Percentiles rank a stretch among this genome's conserved stretches.
These are phyloP conservation scores for Sebastes matsubarae DNA, from an alignment of 2,797 vertebrate species.

Conservation along the genomic window DNA sequence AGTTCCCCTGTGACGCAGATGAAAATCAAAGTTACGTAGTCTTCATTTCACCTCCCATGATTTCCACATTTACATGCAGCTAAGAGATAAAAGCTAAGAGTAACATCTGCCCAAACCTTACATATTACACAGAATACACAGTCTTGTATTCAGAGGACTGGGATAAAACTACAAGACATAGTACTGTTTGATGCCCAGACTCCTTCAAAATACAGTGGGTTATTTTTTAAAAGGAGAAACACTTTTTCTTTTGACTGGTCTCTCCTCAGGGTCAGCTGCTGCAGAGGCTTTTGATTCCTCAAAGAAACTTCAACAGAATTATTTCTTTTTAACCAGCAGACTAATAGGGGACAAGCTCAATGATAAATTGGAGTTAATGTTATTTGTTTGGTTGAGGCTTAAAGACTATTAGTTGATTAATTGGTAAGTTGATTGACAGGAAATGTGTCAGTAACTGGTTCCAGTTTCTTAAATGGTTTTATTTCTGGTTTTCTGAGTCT, in stretches of 20 bases:
- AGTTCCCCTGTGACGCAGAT: neutral
- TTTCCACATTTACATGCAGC: neutral
- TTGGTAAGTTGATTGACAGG: neutral
- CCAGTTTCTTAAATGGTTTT: neutral
- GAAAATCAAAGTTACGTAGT: neutral
- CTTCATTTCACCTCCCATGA: neutral
- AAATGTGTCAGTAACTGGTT: neutral
- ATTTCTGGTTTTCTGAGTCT: neutral
- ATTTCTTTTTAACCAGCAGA: neutral
- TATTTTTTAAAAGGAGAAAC: neutral
- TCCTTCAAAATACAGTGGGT: neutral
- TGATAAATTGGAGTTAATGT: neutral
- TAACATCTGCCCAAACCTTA: neutral
- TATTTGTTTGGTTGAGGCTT: neutral
- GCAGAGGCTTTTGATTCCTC: neutral
- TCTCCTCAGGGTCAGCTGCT: neutral
- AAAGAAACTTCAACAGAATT: neutral
- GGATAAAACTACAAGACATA: neutral
- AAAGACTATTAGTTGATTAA: neutral
- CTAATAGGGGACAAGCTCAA: neutral
- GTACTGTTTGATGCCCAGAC: neutral
- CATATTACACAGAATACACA: neutral
- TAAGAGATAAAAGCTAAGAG: neutral
- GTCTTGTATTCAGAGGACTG: neutral
- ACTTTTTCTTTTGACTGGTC: accelerated